Percentiles rank a stretch among this genome's conserved stretches.
These are phyloP conservation scores for Setipinna tenuifilis DNA, from an alignment of 2,797 vertebrate species.

Conservation along the genomic window DNA sequence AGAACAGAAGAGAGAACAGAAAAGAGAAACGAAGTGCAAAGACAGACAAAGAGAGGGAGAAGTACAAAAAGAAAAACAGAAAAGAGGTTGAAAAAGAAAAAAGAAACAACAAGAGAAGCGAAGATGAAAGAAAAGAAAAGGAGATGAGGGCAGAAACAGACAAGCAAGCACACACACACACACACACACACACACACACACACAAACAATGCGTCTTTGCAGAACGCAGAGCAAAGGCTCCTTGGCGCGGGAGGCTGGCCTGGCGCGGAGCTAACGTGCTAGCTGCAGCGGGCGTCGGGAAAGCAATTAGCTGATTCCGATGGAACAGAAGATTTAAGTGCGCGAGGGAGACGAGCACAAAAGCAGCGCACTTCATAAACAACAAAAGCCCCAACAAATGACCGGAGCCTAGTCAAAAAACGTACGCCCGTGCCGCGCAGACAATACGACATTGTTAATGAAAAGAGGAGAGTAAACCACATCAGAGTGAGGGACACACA, in stretches of 20 bases:
- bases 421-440: conserved; percentile 10
- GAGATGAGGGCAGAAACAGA: too few species aligned
- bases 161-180: too few species aligned
- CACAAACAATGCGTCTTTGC: too few species aligned
- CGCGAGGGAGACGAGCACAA: conserved; percentile 31
- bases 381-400: conserved; percentile 29
- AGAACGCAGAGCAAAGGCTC: too few species aligned
- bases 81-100: too few species aligned
- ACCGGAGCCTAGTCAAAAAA: conserved; percentile 42
- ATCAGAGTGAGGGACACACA: conserved; percentile 39
- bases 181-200: too few species aligned
- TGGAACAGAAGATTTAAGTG: conserved; percentile 25
- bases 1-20: not conserved
- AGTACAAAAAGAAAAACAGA: not conserved
- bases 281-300: not conserved
- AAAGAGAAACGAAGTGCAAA: not conserved
- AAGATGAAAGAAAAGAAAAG: too few species aligned
- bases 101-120: too few species aligned
- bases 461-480: conserved; percentile 39
- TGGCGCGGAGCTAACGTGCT: too few species aligned
- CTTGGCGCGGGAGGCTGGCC: too few species aligned
- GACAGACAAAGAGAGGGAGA: not conserved
- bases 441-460: conserved; percentile 47
- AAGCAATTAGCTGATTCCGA: conserved; percentile 20
- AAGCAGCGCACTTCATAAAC: conserved; percentile 40